Conservation (phyloP, 1,140 invertebrate species). For the Caerostris darwini region DNA sequence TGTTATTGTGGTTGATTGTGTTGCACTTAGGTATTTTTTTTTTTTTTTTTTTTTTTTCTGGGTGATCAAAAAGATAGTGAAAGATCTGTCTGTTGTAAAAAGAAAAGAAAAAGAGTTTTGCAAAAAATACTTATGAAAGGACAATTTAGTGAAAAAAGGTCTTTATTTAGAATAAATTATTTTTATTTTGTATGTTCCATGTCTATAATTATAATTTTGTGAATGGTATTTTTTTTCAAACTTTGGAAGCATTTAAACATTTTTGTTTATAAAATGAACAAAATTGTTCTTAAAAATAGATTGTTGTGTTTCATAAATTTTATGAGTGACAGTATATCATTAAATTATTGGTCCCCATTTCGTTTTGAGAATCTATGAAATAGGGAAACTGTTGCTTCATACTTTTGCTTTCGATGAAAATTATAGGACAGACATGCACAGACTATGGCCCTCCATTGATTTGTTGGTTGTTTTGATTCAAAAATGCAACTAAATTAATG, state of each 20-base stretch:
- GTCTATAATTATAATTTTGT: background rate
- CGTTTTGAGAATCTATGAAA: background rate
- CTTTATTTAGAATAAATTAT: background rate
- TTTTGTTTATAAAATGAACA: background rate
- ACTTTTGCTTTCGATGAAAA: too few species aligned
- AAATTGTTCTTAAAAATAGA: background rate
- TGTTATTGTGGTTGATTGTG: conserved; percentile 14
- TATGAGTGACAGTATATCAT: too few species aligned
- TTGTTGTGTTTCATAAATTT: too few species aligned
- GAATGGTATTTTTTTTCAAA: background rate
- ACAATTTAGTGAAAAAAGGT: background rate
- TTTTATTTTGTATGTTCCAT: conserved; percentile 3
- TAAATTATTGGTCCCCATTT: background rate
- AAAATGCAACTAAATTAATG: too few species aligned
- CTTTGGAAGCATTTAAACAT: background rate
- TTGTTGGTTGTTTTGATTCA: too few species aligned
- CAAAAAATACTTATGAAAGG: background rate
- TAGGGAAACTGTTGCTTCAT: too few species aligned
- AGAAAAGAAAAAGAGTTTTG: background rate
- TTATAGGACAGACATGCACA: too few species aligned
- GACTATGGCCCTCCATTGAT: too few species aligned
- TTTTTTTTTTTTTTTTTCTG: background rate
- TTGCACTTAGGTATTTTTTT: background rate
- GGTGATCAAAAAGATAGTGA: background rate
- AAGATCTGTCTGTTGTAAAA: background rate